Percentiles rank a stretch among this genome's conserved stretches.
Conservation (phyloP, 2,888 invertebrate genomes). For the Aproaerema taeniolella region DNA sequence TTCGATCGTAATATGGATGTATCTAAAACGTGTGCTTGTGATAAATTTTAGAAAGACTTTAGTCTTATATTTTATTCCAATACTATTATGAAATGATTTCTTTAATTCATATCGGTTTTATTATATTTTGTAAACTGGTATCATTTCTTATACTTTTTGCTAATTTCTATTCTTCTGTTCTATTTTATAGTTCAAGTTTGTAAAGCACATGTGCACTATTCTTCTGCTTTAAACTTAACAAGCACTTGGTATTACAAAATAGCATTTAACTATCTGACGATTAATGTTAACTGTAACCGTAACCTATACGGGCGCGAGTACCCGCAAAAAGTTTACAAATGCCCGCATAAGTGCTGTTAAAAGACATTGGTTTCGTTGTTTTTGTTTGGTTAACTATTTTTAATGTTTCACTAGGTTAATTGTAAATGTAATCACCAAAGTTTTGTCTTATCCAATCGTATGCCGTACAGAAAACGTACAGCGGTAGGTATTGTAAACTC, state of each 20-base stretch:
- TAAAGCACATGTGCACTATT: background rate
- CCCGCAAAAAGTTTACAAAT: background rate
- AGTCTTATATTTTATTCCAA: constrained; percentile 42
- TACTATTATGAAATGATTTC: constrained; percentile 39
- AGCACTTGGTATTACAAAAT: constrained; percentile 4
- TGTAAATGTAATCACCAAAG: constrained; percentile 58
- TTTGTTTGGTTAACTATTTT: constrained; percentile 62
- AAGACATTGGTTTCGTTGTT: constrained; percentile 62
- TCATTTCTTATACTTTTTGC: background rate
- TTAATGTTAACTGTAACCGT: background rate
- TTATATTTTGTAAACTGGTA: constrained; percentile 15
- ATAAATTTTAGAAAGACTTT: constrained; percentile 19
- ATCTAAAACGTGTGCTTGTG: constrained; percentile 18
- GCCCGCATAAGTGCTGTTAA: constrained; percentile 39
- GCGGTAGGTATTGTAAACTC: constrained; percentile 14
- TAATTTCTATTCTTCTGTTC: background rate
- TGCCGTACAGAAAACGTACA: constrained; percentile 7
- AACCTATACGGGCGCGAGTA: background rate
- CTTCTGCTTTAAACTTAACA: constrained; percentile 1
- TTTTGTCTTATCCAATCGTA: constrained; percentile 28
- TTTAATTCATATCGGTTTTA: too few species aligned
- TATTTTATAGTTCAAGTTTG: background rate
- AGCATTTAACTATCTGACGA: background rate
- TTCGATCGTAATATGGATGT: background rate
- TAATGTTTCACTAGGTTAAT: constrained; percentile 56